Conservation (phyloP, 2,797 vertebrate species). For the Australoheros facetus region DNA sequence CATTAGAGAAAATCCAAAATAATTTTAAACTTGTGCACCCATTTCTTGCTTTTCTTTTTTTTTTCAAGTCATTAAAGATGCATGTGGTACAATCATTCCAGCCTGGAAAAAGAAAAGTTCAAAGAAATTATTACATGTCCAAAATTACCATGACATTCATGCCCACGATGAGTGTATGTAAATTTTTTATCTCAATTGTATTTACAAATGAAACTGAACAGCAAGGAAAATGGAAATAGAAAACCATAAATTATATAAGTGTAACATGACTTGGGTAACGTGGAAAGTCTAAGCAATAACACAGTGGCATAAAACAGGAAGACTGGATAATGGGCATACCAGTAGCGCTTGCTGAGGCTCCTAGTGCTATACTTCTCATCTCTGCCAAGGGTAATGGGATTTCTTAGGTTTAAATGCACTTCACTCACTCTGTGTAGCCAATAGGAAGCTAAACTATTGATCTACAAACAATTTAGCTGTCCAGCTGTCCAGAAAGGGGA, state of each 20-base stretch:
- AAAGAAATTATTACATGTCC: no score
- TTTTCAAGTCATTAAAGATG: not conserved
- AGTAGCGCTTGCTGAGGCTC: slow-evolving; percentile 52
- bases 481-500: slow-evolving; percentile 68
- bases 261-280: not conserved
- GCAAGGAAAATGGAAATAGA: not conserved
- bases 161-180: not conserved
- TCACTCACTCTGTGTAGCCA: slow-evolving; percentile 67
- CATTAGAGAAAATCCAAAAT: no score
- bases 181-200: not conserved
- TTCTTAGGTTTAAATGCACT: slow-evolving; percentile 79
- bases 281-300: slow-evolving; percentile 34
- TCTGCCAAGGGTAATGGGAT: slow-evolving; percentile 78
- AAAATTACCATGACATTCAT: not conserved
- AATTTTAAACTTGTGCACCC: no score
- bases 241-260: not conserved
- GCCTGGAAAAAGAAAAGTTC: no score
- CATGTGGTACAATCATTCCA: not conserved
- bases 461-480: slow-evolving; percentile 80
- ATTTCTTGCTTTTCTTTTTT: no score
- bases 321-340: slow-evolving; percentile 65
- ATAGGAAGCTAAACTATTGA: slow-evolving; percentile 81
- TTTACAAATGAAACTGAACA: not conserved
- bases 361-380: slow-evolving; percentile 65
- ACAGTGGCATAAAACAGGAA: slow-evolving; percentile 61